A percentile compares a stretch with the other conserved stretches of the same genome.
Evolutionary conservation across 2,888 invertebrate species (phyloP).

Genomic region (Dicyrtoma fusca): DNA sequence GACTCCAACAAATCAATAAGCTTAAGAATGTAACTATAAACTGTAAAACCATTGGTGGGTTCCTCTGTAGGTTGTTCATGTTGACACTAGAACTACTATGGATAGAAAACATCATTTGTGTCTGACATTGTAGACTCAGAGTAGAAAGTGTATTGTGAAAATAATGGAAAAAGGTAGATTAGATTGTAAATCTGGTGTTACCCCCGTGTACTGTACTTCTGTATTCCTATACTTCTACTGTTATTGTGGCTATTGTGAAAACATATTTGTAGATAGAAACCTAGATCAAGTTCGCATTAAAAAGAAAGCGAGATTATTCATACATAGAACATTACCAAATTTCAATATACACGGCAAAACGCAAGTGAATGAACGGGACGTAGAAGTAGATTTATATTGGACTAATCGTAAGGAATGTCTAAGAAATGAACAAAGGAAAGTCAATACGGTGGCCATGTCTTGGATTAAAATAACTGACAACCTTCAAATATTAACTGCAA

Average conservation of each 20-base stretch:
- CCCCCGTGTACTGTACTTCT: conserved; percentile 1
- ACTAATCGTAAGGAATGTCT: neutral
- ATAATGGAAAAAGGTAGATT: neutral
- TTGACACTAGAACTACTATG: no score
- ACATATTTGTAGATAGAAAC: neutral
- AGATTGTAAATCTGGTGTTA: conserved; percentile 18
- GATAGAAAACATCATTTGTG: no score
- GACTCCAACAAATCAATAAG: conserved; percentile 20
- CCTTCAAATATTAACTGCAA: no score
- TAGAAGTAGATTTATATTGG: neutral
- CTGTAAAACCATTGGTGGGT: conserved; percentile 11
- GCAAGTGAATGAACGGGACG: neutral
- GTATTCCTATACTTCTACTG: neutral
- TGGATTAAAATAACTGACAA: no score
- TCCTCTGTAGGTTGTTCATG: conserved; percentile 12
- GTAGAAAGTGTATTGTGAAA: no score
- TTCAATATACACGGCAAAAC: conserved; percentile 8
- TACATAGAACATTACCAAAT: conserved; percentile 8
- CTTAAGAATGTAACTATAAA: conserved; percentile 8
- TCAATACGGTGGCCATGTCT: no score
- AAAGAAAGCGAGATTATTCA: conserved; percentile 2
- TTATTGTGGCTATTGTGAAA: no score
- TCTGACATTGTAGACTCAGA: no score
- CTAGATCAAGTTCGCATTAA: neutral
- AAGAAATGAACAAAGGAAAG: no score